phyloP scores from a whole-genome alignment of 1,140 invertebrate genomes.

The Zaprionus inermis region DNA sequence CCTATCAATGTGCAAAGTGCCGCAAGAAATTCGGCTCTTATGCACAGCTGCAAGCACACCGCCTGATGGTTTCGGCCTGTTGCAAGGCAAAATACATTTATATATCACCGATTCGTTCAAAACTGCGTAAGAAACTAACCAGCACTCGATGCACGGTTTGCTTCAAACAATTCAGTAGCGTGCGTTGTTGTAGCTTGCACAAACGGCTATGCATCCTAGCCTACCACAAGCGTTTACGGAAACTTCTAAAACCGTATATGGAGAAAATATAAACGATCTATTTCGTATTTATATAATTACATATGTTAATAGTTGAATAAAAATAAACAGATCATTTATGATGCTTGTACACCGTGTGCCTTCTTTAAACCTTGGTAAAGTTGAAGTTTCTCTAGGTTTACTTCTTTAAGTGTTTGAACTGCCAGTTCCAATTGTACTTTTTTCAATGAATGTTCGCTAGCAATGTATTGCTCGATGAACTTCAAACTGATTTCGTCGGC shows the following conservation, averaged over 20 bases:
- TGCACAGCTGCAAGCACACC: slow-evolving; percentile 41
- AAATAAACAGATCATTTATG: slow-evolving; percentile 44
- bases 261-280: slow-evolving; percentile 9
- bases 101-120: not conserved
- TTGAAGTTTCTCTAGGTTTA: slow-evolving; percentile 85
- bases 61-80: slow-evolving; percentile 7
- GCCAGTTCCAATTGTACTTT: slow-evolving; percentile 87
- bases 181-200: slow-evolving; percentile 20
- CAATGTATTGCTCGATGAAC: slow-evolving; percentile 87
- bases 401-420: slow-evolving; percentile 87
- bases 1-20: slow-evolving; percentile 52
- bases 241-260: not conserved
- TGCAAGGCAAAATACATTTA: slow-evolving; percentile 17
- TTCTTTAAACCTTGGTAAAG: slow-evolving; percentile 87
- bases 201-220: slow-evolving; percentile 33
- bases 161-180: slow-evolving; percentile 28
- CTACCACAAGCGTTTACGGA: slow-evolving; percentile 14
- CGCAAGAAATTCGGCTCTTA: slow-evolving; percentile 25
- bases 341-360: slow-evolving; percentile 86
- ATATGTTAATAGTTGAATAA: slow-evolving; percentile 50
- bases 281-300: slow-evolving; percentile 14
- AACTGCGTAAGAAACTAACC: not conserved
- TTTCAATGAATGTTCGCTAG: slow-evolving; percentile 85
- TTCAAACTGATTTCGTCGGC: slow-evolving; percentile 85
- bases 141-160: slow-evolving; percentile 46